Conservation (phyloP, 2,888 invertebrate genomes). For the Hyles lineata region DNA sequence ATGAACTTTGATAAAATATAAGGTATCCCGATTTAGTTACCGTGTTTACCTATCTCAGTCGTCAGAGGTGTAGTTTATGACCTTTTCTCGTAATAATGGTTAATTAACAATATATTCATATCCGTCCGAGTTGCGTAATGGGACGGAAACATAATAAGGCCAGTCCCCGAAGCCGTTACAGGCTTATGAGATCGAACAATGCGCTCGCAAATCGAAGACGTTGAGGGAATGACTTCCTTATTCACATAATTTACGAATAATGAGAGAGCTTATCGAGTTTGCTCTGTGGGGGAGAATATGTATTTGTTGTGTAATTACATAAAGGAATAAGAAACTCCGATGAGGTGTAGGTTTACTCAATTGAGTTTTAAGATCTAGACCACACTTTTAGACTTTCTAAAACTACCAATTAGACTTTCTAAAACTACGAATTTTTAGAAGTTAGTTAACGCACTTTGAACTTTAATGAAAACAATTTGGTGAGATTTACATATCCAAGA, state of each 20-base stretch:
- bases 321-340: background rate
- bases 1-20: background rate
- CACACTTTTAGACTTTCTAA: too few relatives aligned
- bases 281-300: slow-evolving; percentile 10
- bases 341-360: too few relatives aligned
- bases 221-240: slow-evolving; percentile 54
- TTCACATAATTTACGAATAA: slow-evolving; percentile 35
- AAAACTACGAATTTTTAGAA: too few relatives aligned
- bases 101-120: slow-evolving; percentile 21
- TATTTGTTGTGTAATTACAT: background rate
- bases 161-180: slow-evolving; percentile 48
- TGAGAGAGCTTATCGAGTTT: slow-evolving; percentile 3
- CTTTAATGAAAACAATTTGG: too few relatives aligned
- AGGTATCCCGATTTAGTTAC: background rate
- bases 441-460: too few relatives aligned
- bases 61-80: slow-evolving; percentile 17
- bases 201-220: slow-evolving; percentile 39
- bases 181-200: slow-evolving; percentile 37
- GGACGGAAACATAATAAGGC: slow-evolving; percentile 53
- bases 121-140: background rate
- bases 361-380: too few relatives aligned
- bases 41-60: background rate
- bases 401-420: too few relatives aligned
- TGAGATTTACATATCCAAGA: background rate
- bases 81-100: slow-evolving; percentile 8